A percentile compares a stretch with the other conserved stretches of the same genome.
These are phyloP conservation scores for Epinephelus moara DNA, from an alignment of 2,113 vertebrate genomes.

Conservation along the genomic window DNA sequence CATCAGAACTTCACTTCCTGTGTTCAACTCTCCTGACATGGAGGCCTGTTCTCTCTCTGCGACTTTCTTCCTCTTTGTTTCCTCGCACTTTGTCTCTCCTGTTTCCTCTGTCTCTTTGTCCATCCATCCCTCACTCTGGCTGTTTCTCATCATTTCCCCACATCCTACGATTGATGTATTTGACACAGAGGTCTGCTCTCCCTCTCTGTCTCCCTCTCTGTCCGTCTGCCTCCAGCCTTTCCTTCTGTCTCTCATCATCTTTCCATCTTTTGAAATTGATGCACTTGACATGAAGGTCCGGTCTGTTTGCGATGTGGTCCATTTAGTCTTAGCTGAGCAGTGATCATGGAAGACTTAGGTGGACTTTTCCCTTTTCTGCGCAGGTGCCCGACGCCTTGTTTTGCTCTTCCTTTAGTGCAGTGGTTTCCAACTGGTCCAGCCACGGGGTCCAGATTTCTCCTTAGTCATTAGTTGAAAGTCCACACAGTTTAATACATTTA, in stretches of 20 bases:
- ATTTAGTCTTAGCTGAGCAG: constrained; percentile 3
- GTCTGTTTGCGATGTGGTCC: constrained; percentile 11
- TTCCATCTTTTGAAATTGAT: constrained; percentile 29
- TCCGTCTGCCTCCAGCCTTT: constrained; percentile 6
- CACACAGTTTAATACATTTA: too few species aligned
- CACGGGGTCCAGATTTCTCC: too few species aligned
- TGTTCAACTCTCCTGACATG: constrained; percentile 22
- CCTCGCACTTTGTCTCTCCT: constrained; percentile 17
- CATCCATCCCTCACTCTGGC: constrained; percentile 23
- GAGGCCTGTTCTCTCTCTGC: constrained; percentile 46
- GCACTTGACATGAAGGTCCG: constrained; percentile 17
- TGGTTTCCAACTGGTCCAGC: background rate
- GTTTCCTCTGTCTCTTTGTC: constrained; percentile 19
- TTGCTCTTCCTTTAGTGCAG: background rate
- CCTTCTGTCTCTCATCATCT: constrained; percentile 31
- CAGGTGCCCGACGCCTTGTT: background rate
- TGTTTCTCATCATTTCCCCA: constrained; percentile 41
- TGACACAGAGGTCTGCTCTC: constrained; percentile 37
- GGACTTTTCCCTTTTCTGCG: background rate
- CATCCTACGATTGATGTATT: constrained; percentile 34
- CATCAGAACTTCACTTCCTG: constrained; percentile 41
- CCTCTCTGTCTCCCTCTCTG: constrained; percentile 15
- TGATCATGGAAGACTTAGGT: constrained; percentile 4
- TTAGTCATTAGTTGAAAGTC: too few species aligned
- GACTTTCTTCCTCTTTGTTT: constrained; percentile 21